These are phyloP conservation scores for Centropus unirufus DNA, from an alignment of 2,113 vertebrate genomes.

Conservation along the genomic window DNA sequence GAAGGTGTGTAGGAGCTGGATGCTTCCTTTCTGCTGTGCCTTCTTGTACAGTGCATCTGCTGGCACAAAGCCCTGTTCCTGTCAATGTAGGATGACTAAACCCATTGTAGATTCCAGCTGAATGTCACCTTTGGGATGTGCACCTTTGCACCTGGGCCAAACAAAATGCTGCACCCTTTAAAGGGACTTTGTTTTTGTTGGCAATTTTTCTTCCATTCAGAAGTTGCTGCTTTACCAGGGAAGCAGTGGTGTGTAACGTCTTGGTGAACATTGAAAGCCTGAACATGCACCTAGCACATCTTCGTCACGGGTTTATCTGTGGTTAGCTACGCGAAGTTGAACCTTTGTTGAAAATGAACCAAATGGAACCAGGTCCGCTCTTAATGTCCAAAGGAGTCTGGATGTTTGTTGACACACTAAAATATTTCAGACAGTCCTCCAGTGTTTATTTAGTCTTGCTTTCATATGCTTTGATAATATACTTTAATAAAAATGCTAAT, in stretches of 20 bases:
- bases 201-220: background rate
- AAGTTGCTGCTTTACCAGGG: background rate
- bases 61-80: background rate
- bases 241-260: background rate
- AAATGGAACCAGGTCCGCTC: background rate
- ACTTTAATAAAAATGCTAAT: background rate
- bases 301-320: background rate
- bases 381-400: background rate
- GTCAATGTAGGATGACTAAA: background rate
- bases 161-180: background rate
- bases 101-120: background rate
- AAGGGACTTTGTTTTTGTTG: background rate
- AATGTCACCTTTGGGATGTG: background rate
- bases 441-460: background rate
- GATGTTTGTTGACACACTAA: background rate
- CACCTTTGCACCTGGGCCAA: background rate
- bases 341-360: background rate
- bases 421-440: background rate
- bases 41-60: background rate
- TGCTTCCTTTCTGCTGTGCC: background rate
- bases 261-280: fast-evolving
- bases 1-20: fast-evolving
- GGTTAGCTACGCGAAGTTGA: background rate
- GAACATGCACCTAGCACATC: fast-evolving
- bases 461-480: background rate